These are phyloP conservation scores for Psettodes erumei DNA, from an alignment of 2,113 vertebrate genomes.

Conservation along the genomic window DNA sequence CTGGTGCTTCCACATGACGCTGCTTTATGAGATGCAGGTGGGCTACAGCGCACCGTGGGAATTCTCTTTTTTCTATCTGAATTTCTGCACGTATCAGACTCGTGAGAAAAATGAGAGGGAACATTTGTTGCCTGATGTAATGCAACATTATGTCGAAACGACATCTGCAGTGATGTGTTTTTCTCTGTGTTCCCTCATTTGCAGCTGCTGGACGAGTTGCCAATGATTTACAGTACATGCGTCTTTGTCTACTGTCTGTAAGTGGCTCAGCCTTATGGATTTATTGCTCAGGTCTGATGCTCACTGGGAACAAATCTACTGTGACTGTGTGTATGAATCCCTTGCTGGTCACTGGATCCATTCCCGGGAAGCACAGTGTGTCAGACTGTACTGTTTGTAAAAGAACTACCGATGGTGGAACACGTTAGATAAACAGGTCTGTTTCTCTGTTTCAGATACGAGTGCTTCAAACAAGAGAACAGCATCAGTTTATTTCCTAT, in stretches of 20 bases:
- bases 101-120: background rate
- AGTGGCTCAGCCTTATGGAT: slow-evolving; percentile 79
- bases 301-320: background rate
- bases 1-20: slow-evolving; percentile 99
- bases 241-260: slow-evolving; percentile 98
- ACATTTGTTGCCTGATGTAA: background rate
- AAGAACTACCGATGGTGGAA: slow-evolving; percentile 9
- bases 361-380: background rate
- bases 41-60: slow-evolving; percentile 48
- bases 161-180: background rate
- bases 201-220: slow-evolving; percentile 96
- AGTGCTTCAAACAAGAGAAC: slow-evolving; percentile 95
- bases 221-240: slow-evolving; percentile 99
- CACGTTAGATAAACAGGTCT: background rate
- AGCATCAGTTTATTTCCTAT: slow-evolving; percentile 88
- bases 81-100: too few relatives aligned
- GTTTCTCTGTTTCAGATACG: slow-evolving; percentile 87
- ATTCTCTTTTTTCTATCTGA: background rate
- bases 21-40: slow-evolving; percentile 99
- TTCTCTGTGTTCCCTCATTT: slow-evolving; percentile 61
- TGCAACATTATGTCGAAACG: background rate
- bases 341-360: background rate
- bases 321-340: background rate
- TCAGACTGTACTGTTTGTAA: background rate
- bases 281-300: background rate